Evolutionary conservation across 2,888 invertebrate genomes (phyloP).

Genomic region (Heteropelma amictum): DNA sequence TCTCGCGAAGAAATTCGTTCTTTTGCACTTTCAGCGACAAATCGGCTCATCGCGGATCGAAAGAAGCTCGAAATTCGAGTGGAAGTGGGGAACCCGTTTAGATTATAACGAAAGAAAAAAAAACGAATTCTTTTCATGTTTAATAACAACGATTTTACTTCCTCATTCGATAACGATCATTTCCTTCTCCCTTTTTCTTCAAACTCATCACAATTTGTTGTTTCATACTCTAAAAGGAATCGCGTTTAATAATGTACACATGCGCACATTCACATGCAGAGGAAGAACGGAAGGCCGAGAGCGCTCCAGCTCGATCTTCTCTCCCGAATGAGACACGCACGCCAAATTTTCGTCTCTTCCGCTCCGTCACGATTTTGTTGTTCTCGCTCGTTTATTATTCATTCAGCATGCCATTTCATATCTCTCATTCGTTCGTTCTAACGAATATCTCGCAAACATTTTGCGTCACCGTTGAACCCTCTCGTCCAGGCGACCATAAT

Average conservation of each 20-base stretch:
- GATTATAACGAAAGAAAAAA: neutral
- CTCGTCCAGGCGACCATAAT: slow-evolving; percentile 28
- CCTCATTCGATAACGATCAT: slow-evolving; percentile 9
- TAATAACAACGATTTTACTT: neutral
- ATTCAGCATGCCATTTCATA: neutral
- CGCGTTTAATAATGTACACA: neutral
- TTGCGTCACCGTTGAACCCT: neutral
- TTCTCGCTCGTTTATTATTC: neutral
- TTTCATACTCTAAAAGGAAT: slow-evolving; percentile 48
- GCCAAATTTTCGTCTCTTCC: slow-evolving; percentile 32
- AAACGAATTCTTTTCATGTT: neutral
- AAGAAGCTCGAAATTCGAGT: too few relatives aligned
- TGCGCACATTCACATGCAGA: slow-evolving; percentile 33
- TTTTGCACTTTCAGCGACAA: neutral
- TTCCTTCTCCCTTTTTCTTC: too few relatives aligned
- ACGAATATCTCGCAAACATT: slow-evolving; percentile 22
- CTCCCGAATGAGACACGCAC: slow-evolving; percentile 50
- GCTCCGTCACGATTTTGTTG: slow-evolving; percentile 33
- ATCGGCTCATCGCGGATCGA: neutral
- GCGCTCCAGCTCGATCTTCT: slow-evolving; percentile 54
- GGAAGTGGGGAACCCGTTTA: too few relatives aligned
- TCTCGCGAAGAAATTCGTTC: neutral
- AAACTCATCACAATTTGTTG: slow-evolving; percentile 48
- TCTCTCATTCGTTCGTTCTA: neutral
- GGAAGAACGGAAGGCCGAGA: slow-evolving; percentile 54